Conservation (phyloP, 2,888 invertebrate genomes). For the Pelosia muscerda region DNA sequence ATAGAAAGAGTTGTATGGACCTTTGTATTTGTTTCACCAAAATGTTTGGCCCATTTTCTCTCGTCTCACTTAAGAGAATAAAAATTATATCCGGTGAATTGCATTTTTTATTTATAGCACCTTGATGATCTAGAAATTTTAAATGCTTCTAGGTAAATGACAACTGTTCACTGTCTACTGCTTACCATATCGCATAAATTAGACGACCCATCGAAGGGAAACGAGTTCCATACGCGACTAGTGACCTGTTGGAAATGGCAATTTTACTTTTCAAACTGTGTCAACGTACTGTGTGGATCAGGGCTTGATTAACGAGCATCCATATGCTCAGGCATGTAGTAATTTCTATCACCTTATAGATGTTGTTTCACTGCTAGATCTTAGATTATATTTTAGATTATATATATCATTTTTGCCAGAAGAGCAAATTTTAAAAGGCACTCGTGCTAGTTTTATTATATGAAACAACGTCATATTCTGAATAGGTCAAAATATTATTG, state of each 20-base stretch:
- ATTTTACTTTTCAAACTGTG: slow-evolving; percentile 15
- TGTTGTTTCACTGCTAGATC: too few relatives aligned
- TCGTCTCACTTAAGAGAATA: neutral
- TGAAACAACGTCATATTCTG: too few relatives aligned
- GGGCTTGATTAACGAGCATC: slow-evolving; percentile 14
- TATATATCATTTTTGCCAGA: too few relatives aligned
- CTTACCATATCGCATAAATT: slow-evolving; percentile 12
- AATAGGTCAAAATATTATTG: too few relatives aligned
- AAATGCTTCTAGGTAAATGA: slow-evolving; percentile 1
- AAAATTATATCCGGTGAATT: neutral
- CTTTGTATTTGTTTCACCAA: too few relatives aligned
- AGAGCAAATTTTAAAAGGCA: too few relatives aligned
- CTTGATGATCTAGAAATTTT: neutral
- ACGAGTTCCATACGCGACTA: slow-evolving; percentile 1
- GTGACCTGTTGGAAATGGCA: slow-evolving; percentile 2
- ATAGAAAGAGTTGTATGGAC: too few relatives aligned
- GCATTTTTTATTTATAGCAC: too few relatives aligned
- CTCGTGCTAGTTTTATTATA: too few relatives aligned
- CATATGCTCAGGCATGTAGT: neutral
- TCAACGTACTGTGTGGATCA: slow-evolving; percentile 14
- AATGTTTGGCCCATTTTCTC: too few relatives aligned
- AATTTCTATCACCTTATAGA: too few relatives aligned
- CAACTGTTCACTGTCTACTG: slow-evolving; percentile 6
- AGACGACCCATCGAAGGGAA: neutral
- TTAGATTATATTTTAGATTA: neutral